phyloP scores from a whole-genome alignment of 2,888 invertebrate genomes.

The Ashinkailepas kermadecensis region DNA sequence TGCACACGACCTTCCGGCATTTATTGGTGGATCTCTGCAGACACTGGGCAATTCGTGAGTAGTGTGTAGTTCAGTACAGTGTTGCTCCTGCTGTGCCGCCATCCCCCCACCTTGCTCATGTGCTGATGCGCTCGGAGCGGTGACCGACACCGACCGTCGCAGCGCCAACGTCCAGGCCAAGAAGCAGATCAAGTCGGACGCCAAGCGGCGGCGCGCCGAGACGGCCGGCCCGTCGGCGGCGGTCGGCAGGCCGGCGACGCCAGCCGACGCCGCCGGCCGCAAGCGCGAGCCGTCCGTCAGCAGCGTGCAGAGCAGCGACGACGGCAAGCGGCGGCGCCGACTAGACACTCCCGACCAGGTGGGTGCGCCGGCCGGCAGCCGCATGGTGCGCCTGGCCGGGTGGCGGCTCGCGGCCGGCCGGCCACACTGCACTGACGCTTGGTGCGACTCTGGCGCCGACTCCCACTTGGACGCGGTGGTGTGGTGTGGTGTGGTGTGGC shows the following conservation, averaged over 20 bases:
- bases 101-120: background rate
- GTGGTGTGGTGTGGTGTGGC: too few species aligned
- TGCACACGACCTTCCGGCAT: too few species aligned
- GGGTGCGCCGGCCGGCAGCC: background rate
- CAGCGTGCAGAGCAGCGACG: constrained; percentile 9
- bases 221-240: background rate
- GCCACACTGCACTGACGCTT: too few species aligned
- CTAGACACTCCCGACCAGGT: constrained; percentile 9
- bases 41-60: too few species aligned
- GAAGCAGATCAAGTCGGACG: constrained; percentile 21
- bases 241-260: background rate
- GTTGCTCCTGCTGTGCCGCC: too few species aligned
- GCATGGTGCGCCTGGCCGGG: background rate
- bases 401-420: too few species aligned
- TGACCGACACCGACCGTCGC: background rate
- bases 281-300: constrained; percentile 17
- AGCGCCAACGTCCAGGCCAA: constrained; percentile 20
- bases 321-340: constrained; percentile 1
- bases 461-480: too few species aligned
- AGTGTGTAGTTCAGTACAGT: too few species aligned
- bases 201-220: background rate
- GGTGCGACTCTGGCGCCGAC: too few species aligned
- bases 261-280: background rate
- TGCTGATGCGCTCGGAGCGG: too few species aligned
- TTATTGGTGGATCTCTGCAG: too few species aligned